A percentile compares a stretch with the other conserved stretches of the same genome.
Evolutionary conservation across 2,888 invertebrate species (phyloP).

Genomic region (Drosophila dives): DNA sequence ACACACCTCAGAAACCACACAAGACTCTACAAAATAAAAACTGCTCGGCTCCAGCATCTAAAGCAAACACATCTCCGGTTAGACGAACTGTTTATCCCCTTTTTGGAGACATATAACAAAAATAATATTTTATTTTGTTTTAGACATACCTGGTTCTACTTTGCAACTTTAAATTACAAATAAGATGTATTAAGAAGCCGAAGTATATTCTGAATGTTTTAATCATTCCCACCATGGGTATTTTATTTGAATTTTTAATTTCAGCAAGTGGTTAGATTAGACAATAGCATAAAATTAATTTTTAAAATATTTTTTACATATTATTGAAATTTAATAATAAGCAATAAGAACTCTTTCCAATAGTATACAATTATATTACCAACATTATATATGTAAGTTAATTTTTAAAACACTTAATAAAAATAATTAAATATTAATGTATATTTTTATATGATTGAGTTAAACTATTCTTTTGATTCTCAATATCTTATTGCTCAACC

Average conservation of each 20-base stretch:
- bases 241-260: neutral
- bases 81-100: constrained; percentile 4
- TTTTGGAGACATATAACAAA: neutral
- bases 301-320: neutral
- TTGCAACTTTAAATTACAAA: neutral
- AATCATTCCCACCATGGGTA: neutral
- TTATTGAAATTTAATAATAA: too few species aligned
- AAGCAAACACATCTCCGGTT: neutral
- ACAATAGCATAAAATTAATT: neutral
- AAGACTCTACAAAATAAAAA: constrained; percentile 19
- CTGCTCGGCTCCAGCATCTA: constrained; percentile 21
- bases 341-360: too few species aligned
- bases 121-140: neutral
- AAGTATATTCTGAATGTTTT: neutral
- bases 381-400: too few species aligned
- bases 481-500: neutral
- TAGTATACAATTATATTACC: too few species aligned
- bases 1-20: constrained; percentile 40
- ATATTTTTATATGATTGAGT: neutral
- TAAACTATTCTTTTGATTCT: neutral
- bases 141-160: neutral
- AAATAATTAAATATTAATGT: neutral
- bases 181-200: neutral
- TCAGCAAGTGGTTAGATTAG: neutral
- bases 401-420: too few species aligned